Conservation (phyloP, 2,797 vertebrate genomes). For the Esox lucius region DNA sequence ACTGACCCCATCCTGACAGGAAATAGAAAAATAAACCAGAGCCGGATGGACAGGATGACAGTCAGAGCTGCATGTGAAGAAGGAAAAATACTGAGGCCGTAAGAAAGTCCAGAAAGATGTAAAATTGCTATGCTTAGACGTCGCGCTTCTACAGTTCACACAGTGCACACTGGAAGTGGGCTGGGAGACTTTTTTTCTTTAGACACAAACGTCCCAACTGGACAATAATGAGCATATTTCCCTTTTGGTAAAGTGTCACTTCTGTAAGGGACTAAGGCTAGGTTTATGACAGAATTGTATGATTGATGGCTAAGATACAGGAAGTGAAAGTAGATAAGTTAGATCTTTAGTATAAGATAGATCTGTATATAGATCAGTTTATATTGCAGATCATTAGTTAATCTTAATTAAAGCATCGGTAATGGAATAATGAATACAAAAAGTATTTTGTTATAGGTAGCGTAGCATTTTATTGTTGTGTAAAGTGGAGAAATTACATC, state of each 20-base stretch:
- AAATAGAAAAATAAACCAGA: conserved; percentile 58
- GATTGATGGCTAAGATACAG: neutral
- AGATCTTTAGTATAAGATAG: too few species aligned
- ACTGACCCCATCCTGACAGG: conserved; percentile 35
- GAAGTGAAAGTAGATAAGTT: neutral
- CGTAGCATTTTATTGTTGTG: neutral
- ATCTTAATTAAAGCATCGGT: too few species aligned
- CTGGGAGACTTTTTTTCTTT: neutral
- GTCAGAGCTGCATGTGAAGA: conserved; percentile 42
- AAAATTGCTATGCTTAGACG: conserved; percentile 41
- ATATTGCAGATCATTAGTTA: too few species aligned
- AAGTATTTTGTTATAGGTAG: too few species aligned
- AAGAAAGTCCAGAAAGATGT: conserved; percentile 37
- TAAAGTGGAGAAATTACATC: neutral
- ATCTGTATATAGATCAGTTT: too few species aligned
- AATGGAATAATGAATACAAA: too few species aligned
- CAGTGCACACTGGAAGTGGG: conserved; percentile 14
- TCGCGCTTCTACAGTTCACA: conserved; percentile 14
- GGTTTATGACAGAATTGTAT: neutral
- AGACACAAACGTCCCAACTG: neutral
- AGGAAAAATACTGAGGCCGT: conserved; percentile 44
- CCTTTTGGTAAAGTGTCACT: neutral
- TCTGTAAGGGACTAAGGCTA: neutral
- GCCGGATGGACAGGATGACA: conserved; percentile 32
- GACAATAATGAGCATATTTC: neutral